Evolutionary conservation across 2,888 invertebrate genomes (phyloP), one percentile per base, ranked within the genome.

Genomic region (Pollenia griseotomentosa): DNA sequence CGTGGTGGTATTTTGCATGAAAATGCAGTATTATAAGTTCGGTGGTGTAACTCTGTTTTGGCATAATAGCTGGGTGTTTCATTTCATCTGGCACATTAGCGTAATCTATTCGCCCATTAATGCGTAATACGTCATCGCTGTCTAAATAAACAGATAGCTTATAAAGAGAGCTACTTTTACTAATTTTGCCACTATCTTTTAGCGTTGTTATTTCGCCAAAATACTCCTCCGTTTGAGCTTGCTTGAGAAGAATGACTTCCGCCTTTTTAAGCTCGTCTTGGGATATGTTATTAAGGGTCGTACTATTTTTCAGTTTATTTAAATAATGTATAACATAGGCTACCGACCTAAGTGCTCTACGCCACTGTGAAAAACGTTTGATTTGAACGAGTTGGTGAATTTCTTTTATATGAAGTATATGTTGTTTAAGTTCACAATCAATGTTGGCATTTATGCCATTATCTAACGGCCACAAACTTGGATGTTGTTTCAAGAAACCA

Each of bases 321-420:
- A 65, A 6, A 55, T 53, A 77, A 51, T 77, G 77, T 53, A 55
- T 65, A 6, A 77, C 65, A 61, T 70, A 79, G 16, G 61, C 70
- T n/a, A 59, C 63, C 0, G 71, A 11, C 14, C 65, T 73, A 42
- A 81, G 42, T 3, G 46, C 73, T 57, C 71, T 82, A 61, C 59
- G 66, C 55, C 55, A 82, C 19, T 82, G 73, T 9, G 59, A 82
- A 42, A 74, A 82, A 14, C 65, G 66, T n/a, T 55, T 48, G 40
- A 79, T 63, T 42, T 70, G 10, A 8, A 70, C 14, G 33, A 79
- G 23, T 40, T 42, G 2, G 9, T 66, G 12, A 40, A 66, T 55
- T 44, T 81, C 40, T 2, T 48, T 40, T 46, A 57, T 16, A 14
- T 65, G 55, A 44, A 65, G 65, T 73, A 65, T 7, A 16, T 66